A percentile compares a stretch with the other conserved stretches of the same genome.
Conservation (phyloP, 2,888 invertebrate species). For the Strigamia transsilvanica region DNA sequence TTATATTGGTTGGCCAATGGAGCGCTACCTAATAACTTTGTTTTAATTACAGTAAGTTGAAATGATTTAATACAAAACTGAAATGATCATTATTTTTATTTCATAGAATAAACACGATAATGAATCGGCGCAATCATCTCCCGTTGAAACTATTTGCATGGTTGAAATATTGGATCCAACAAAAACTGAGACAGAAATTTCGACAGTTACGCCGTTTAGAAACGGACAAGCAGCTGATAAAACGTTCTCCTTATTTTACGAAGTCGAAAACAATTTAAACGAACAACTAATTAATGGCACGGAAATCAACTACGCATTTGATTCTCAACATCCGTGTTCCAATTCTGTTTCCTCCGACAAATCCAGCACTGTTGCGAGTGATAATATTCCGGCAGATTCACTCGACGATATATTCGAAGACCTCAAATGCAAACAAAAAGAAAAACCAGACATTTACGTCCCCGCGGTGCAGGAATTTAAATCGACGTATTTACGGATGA, state of each 20-base stretch:
- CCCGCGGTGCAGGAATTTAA: background rate
- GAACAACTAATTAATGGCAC: background rate
- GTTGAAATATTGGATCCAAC: background rate
- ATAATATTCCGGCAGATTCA: background rate
- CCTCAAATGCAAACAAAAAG: background rate
- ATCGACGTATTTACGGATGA: background rate
- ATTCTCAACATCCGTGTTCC: background rate
- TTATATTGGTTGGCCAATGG: constrained; percentile 11
- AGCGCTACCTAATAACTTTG: background rate
- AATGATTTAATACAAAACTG: background rate
- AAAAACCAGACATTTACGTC: background rate
- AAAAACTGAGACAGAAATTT: background rate
- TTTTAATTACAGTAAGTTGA: background rate
- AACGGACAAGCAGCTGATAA: background rate
- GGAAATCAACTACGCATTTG: background rate
- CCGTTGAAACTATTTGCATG: background rate
- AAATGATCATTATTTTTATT: background rate
- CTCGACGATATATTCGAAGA: background rate
- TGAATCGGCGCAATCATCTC: background rate
- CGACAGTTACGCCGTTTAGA: background rate
- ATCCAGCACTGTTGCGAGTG: background rate
- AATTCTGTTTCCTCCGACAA: background rate
- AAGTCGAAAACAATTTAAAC: background rate
- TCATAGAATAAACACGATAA: background rate
- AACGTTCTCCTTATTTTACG: background rate